These are phyloP conservation scores for Desmodus rotundus DNA, from an alignment of 2,113 vertebrate genomes.

Conservation along the genomic window DNA sequence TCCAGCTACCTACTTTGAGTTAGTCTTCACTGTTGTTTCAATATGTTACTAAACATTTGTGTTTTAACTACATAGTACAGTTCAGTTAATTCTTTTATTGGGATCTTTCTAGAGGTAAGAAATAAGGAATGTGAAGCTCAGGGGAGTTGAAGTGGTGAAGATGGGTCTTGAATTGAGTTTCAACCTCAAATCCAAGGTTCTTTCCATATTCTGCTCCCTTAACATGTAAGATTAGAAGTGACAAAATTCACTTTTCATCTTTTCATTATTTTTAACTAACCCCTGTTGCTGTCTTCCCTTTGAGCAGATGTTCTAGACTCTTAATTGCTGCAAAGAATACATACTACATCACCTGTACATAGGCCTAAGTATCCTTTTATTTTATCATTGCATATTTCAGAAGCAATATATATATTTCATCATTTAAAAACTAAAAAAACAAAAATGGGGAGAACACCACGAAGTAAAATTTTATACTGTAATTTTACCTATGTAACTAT, in stretches of 20 bases:
- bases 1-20: not conserved
- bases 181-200: not conserved
- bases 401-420: not conserved
- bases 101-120: not conserved
- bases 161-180: not conserved
- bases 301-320: not conserved
- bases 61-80: not conserved
- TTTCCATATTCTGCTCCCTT: not conserved
- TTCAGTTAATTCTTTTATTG: not conserved
- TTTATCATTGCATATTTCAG: not conserved
- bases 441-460: not conserved
- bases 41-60: not conserved
- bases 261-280: not conserved
- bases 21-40: not conserved
- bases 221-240: not conserved
- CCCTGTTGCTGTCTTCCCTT: not conserved
- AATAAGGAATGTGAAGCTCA: not conserved
- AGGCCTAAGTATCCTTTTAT: not conserved
- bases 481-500: not conserved
- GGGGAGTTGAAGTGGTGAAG: not conserved
- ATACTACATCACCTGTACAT: not conserved
- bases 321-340: not conserved
- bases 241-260: not conserved
- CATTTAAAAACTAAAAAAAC: not conserved
- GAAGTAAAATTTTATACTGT: not conserved